A percentile compares a stretch with the other conserved stretches of the same genome.
These are phyloP conservation scores for Podocnemis expansa DNA, from an alignment of 2,113 vertebrate species.

Conservation along the genomic window DNA sequence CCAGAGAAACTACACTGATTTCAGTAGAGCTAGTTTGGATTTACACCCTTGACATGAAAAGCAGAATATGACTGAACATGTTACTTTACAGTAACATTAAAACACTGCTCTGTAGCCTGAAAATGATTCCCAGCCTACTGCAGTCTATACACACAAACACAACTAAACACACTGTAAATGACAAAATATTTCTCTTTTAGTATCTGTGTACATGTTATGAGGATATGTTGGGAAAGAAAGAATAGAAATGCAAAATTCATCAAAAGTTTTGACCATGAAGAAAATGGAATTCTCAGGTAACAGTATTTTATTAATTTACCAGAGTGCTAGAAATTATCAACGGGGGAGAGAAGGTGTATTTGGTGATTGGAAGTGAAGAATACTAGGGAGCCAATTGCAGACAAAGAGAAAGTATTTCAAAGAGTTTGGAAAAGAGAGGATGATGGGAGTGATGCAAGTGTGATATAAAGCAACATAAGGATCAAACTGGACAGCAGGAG, in stretches of 20 bases:
- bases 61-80: not conserved
- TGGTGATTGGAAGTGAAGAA: not conserved
- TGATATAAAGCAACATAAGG: constrained; percentile 31
- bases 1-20: not conserved
- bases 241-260: not conserved
- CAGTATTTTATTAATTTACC: not conserved
- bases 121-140: not conserved
- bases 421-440: not conserved
- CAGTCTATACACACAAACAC: not conserved
- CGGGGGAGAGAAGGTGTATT: not conserved
- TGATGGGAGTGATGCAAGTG: not conserved
- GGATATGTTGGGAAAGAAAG: not conserved
- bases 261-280: not conserved
- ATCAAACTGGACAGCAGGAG: constrained; percentile 19
- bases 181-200: not conserved
- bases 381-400: not conserved
- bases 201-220: not conserved
- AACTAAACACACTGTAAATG: not conserved
- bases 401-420: not conserved
- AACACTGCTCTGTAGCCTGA: not conserved
- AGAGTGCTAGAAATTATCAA: not conserved
- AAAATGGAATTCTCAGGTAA: not conserved
- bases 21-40: not conserved
- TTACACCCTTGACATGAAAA: not conserved
- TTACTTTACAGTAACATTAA: not conserved